Conservation (phyloP, 2,797 vertebrate genomes). For the Sebastes diaconus region DNA sequence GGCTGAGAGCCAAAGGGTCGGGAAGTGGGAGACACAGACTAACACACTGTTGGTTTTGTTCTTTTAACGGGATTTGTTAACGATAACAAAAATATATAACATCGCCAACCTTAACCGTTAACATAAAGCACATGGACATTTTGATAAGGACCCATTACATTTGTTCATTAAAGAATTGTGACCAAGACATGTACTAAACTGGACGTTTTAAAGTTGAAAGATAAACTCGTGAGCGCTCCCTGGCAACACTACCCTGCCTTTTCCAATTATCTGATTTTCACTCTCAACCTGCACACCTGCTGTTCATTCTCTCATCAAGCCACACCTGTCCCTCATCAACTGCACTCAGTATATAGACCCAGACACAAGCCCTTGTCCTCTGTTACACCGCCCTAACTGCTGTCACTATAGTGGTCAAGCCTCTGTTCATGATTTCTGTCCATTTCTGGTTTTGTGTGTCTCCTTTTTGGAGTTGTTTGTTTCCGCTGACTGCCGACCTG, state of each 20-base stretch:
- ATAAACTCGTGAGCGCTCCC: neutral
- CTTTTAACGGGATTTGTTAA: neutral
- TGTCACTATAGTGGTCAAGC: neutral
- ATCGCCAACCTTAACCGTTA: neutral
- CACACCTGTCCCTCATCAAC: conserved; percentile 10
- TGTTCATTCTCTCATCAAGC: neutral
- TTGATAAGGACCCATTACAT: neutral
- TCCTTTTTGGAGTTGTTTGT: neutral
- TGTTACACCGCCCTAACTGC: neutral
- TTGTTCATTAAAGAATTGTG: neutral
- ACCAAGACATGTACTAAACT: neutral
- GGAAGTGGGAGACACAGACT: neutral
- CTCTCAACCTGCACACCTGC: conserved; percentile 9
- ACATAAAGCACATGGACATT: neutral
- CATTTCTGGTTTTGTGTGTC: neutral
- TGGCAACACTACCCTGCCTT: neutral
- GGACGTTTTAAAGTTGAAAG: neutral
- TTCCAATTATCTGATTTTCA: conserved; percentile 2
- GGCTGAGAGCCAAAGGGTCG: neutral
- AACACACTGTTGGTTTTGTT: neutral
- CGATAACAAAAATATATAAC: neutral
- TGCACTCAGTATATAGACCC: neutral
- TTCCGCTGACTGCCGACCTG: neutral
- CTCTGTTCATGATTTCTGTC: neutral
- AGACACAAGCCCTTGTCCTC: neutral